phyloP scores from a whole-genome alignment of 2,113 vertebrate species.

The Elephantulus edwardii region DNA sequence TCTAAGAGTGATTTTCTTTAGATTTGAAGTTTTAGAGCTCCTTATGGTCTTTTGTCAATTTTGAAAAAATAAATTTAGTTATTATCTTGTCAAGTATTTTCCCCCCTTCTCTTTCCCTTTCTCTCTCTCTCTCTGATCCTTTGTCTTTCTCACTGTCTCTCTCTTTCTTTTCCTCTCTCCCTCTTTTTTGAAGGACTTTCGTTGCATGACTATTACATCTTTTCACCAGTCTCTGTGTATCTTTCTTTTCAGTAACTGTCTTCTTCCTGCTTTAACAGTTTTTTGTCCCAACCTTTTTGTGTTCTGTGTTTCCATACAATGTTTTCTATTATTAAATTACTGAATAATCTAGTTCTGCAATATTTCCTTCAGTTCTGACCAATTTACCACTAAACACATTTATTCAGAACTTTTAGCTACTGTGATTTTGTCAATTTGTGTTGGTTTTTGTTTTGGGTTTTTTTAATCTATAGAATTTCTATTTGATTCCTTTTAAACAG shows the following conservation, averaged over 20 bases:
- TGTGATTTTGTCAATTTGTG: no score
- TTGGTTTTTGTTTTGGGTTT: no score
- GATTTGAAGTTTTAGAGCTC: constrained; percentile 25
- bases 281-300: not conserved
- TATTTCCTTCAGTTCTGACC: not conserved
- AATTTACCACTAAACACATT: not conserved
- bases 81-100: not conserved
- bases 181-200: not conserved
- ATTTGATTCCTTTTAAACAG: not conserved
- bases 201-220: not conserved
- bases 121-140: no score
- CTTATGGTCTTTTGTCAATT: not conserved
- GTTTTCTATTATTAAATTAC: not conserved
- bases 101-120: not conserved
- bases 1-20: constrained; percentile 30
- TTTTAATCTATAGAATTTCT: constrained; percentile 25
- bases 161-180: not conserved
- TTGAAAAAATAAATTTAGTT: not conserved
- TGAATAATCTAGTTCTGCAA: constrained; percentile 1
- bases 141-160: no score
- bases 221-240: not conserved
- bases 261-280: not conserved
- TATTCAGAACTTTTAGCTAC: not conserved
- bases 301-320: constrained; percentile 6
- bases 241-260: not conserved